Percentiles rank a stretch among this genome's conserved stretches.
phyloP scores from a whole-genome alignment of 2,888 invertebrate species.

The Acleris cristana region DNA sequence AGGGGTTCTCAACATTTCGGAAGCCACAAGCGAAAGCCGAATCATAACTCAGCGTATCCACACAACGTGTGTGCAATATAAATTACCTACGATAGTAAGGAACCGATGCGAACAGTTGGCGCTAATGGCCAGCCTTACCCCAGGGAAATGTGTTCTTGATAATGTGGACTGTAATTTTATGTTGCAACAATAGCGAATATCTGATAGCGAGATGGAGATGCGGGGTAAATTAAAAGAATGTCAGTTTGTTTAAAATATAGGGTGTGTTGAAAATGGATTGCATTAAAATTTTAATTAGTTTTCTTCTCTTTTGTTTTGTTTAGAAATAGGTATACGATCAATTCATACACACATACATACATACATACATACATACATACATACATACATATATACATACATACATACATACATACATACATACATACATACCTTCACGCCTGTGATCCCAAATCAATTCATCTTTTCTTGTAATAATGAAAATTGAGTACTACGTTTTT shows the following conservation, averaged over 20 bases:
- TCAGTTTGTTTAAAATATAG: background rate
- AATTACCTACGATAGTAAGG: constrained; percentile 60
- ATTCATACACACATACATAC: no score
- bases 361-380: no score
- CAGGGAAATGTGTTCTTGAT: constrained; percentile 62
- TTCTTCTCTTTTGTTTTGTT: no score
- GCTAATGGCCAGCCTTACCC: constrained; percentile 77
- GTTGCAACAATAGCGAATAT: constrained; percentile 40
- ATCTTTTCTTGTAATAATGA: no score
- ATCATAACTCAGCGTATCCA: constrained; percentile 50
- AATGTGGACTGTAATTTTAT: constrained; percentile 38
- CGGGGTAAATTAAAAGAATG: constrained; percentile 35
- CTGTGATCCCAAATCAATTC: no score
- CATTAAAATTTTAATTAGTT: no score
- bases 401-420: no score
- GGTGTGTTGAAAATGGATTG: background rate
- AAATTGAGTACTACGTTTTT: no score
- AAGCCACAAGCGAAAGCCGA: constrained; percentile 46
- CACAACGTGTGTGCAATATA: constrained; percentile 58
- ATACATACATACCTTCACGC: no score
- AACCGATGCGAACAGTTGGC: constrained; percentile 76
- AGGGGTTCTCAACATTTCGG: constrained; percentile 23
- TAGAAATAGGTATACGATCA: no score
- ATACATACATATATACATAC: no score
- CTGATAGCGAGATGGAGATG: constrained; percentile 44